Evolutionary conservation across 2,797 vertebrate genomes (phyloP).

Genomic region (Percopsis omiscomaycus): DNA sequence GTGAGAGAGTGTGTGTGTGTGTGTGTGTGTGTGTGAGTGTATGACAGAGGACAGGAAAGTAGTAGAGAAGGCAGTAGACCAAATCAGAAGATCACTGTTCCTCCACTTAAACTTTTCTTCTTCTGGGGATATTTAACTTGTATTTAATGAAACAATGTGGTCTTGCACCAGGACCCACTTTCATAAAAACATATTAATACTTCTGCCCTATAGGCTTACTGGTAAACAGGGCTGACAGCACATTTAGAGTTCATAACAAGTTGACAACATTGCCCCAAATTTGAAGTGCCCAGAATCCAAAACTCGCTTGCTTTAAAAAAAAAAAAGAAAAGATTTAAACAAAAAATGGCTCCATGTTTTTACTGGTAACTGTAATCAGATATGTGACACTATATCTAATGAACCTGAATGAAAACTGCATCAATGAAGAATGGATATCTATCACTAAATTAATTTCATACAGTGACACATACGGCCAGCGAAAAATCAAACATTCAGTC

Average conservation of each 20-base stretch:
- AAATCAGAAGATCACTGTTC: conserved; percentile 55
- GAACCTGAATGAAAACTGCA: too few relatives aligned
- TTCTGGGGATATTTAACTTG: conserved; percentile 51
- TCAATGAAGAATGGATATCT: too few relatives aligned
- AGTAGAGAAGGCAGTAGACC: conserved; percentile 60
- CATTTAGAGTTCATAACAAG: neutral
- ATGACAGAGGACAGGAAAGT: conserved; percentile 56
- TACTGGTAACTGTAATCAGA: too few relatives aligned
- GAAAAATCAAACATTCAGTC: too few relatives aligned
- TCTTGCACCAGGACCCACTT: conserved; percentile 18
- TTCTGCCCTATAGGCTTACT: conserved; percentile 2
- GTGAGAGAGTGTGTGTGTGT: conserved; percentile 31
- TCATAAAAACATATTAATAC: conserved; percentile 25
- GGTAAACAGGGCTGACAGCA: conserved; percentile 1
- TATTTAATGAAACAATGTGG: conserved; percentile 34
- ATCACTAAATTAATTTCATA: too few relatives aligned
- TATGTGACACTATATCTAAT: too few relatives aligned
- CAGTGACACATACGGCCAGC: too few relatives aligned
- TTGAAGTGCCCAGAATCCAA: neutral
- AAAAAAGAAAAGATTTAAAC: too few relatives aligned
- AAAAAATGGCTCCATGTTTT: too few relatives aligned
- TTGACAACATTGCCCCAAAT: neutral
- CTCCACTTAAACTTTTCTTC: conserved; percentile 56
- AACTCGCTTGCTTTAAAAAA: too few relatives aligned
- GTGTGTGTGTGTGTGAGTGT: conserved; percentile 4